Evolutionary conservation across 1,140 invertebrate genomes (phyloP), one percentile per base, ranked within the genome.

Genomic region (Drosophila bocqueti): DNA sequence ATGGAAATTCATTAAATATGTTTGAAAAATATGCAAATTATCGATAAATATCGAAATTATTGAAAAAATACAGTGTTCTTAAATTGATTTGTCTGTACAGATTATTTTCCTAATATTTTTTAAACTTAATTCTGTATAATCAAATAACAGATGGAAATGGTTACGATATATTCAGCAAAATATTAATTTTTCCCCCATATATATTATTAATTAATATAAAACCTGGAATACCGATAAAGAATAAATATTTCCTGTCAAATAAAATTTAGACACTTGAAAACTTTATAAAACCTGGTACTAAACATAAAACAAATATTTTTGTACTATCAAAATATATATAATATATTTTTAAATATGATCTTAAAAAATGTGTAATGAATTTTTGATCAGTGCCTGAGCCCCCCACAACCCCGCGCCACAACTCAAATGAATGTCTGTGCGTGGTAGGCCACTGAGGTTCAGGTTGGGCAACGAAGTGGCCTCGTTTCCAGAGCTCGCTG

Each of bases 401-500:
- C 29, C 15, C 8, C 21, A 26, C 2, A 21, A 8, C 46, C 46
- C 46, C 46, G 5, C 18, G 2, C 15, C 55, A 24, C 54, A 57
- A 24, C 68, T 36, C 5, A 50, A 73, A 60, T 60, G 45, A 72
- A 72, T 69, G 64, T 36, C 65, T 58, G 45, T 72, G 43, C 52
- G 67, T 72, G 69, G 69, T 73, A 73, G 69, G 69, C 66, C 69
- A 46, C 43, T 64, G 59, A 50, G 38, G 49, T 54, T 46, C 60
- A 59, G 40, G 31, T 60, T 62, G 76, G 62, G 61, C 46, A 38
- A 58, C 55, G 63, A 81, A 69, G 58, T 83, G 75, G 69, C 79
- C 80, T 82, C 68, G 79, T 79, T 82, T 68, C 46, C 46, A 69
- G 50, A 49, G 36, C 69, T 31, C 52, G 34, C 74, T 58, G 38